These are phyloP conservation scores for Calvadosia cruxmelitensis DNA, from an alignment of 30 jellyfish, hydroid and myxozoan genomes.

Conservation along the genomic window DNA sequence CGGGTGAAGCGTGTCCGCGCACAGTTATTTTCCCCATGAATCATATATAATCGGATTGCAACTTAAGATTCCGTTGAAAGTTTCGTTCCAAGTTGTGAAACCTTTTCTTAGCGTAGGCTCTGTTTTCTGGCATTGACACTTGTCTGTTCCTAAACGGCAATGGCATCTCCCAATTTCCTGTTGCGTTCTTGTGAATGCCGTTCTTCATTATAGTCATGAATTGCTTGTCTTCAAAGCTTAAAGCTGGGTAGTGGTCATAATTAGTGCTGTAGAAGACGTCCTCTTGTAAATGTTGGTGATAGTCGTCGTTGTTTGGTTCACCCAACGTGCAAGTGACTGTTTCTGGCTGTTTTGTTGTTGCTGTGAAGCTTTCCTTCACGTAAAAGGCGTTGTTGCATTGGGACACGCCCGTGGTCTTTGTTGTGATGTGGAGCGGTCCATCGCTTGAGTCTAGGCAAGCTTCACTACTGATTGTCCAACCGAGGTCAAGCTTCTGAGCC, in stretches of 20 bases:
- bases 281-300: no score
- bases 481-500: neutral
- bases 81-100: neutral
- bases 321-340: no score
- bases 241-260: neutral
- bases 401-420: neutral
- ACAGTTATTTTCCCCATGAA: slow-evolving; percentile 13
- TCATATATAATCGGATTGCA: neutral
- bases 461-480: neutral
- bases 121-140: neutral
- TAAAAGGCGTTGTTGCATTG: neutral
- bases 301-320: no score
- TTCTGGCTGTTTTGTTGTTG: neutral
- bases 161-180: neutral
- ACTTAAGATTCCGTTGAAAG: neutral
- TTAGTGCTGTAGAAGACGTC: neutral
- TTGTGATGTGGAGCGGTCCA: neutral
- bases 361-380: neutral
- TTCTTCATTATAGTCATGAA: neutral
- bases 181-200: neutral
- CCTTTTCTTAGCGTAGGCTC: slow-evolving; percentile 25
- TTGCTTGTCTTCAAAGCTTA: neutral
- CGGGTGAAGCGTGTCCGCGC: slow-evolving; percentile 10
- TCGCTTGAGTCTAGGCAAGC: neutral
- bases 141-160: neutral